These are phyloP conservation scores for Narcine bancroftii DNA, from an alignment of 2,113 vertebrate genomes.

Conservation along the genomic window DNA sequence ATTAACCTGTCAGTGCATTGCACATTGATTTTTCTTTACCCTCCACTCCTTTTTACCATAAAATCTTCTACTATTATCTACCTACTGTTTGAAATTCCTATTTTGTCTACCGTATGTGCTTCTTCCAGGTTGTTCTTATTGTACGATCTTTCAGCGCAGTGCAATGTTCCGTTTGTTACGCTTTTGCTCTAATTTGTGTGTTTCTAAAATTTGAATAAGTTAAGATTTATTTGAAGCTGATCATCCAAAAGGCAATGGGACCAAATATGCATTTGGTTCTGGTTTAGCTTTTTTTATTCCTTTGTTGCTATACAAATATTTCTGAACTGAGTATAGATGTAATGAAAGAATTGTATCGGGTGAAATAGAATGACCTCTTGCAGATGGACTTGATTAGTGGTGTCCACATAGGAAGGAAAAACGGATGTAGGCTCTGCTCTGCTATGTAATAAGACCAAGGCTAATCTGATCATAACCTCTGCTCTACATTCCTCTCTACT, in stretches of 20 bases:
- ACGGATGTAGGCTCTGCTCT: no score
- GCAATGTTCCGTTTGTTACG: background rate
- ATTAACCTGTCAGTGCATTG: background rate
- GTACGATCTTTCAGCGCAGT: background rate
- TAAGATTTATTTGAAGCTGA: background rate
- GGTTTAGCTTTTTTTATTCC: background rate
- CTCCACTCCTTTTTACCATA: background rate
- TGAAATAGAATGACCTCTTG: background rate
- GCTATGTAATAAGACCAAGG: no score
- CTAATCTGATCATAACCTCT: no score
- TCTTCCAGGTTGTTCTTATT: background rate
- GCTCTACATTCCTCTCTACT: no score
- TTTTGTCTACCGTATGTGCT: no score
- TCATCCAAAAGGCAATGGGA: background rate
- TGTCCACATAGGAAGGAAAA: no score
- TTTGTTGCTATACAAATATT: background rate
- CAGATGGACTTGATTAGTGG: background rate
- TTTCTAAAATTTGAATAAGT: background rate
- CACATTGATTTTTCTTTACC: background rate
- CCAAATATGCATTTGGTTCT: background rate
- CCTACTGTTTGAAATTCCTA: background rate
- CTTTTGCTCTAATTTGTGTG: background rate
- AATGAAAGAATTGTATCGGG: background rate
- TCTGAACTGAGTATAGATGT: background rate
- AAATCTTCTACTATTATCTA: background rate